Percentiles rank a stretch among this genome's conserved stretches.
phyloP scores from a whole-genome alignment of 2,888 invertebrate species.

The Epinotia ramella region DNA sequence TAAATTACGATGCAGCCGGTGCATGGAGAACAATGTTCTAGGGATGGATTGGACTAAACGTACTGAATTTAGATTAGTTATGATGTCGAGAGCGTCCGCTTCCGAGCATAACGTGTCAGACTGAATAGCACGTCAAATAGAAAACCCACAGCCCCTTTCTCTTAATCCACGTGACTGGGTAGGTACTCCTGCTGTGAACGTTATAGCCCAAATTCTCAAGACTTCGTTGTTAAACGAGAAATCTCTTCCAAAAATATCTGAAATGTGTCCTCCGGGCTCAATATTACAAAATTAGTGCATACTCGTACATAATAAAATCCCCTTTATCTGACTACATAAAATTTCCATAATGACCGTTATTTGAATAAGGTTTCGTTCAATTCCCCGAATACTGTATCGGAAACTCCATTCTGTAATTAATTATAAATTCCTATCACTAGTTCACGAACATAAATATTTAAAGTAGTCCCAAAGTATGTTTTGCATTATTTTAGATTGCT shows the following conservation, averaged over 20 bases:
- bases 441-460: constrained; percentile 35
- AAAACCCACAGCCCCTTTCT: too few species aligned
- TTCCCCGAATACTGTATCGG: constrained; percentile 29
- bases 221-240: background rate
- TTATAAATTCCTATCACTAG: constrained; percentile 29
- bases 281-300: constrained; percentile 12
- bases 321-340: constrained; percentile 38
- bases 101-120: too few species aligned
- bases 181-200: too few species aligned
- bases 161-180: too few species aligned
- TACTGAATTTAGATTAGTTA: too few species aligned
- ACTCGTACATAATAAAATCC: constrained; percentile 31
- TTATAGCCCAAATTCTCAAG: background rate
- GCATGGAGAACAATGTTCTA: too few species aligned
- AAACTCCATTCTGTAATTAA: constrained; percentile 36
- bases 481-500: constrained; percentile 25
- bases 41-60: too few species aligned
- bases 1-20: too few species aligned
- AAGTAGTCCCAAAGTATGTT: constrained; percentile 32
- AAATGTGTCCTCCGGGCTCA: constrained; percentile 20
- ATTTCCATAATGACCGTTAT: constrained; percentile 42
- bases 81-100: too few species aligned
- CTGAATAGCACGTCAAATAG: too few species aligned
- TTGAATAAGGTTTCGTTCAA: constrained; percentile 37
- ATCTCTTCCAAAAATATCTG: background rate